A percentile compares a stretch with the other conserved stretches of the same genome.
phyloP scores from a whole-genome alignment of 2,797 vertebrate genomes.

The Xiphorhynchus erythropygius region DNA sequence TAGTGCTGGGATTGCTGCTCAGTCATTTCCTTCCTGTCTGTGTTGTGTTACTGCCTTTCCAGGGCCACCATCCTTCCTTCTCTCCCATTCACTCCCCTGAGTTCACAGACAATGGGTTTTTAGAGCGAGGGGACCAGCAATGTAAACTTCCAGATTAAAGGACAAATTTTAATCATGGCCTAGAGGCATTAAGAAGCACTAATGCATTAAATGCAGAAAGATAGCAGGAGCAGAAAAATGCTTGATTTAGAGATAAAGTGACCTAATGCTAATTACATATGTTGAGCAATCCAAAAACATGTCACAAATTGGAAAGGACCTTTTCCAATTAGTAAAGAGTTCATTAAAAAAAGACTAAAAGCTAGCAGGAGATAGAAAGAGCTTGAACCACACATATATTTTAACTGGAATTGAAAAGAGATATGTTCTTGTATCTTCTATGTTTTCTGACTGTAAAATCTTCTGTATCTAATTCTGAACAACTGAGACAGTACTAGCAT shows the following conservation, averaged over 20 bases:
- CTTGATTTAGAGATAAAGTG: constrained; percentile 49
- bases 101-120: not conserved
- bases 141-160: constrained; percentile 18
- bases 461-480: not conserved
- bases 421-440: not conserved
- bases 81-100: not conserved
- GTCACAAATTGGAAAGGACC: constrained; percentile 23
- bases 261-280: constrained; percentile 61
- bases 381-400: not conserved
- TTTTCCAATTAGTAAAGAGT: constrained; percentile 31
- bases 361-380: not conserved
- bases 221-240: constrained; percentile 14
- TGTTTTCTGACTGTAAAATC: not conserved
- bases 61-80: not conserved
- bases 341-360: constrained; percentile 41
- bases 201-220: constrained; percentile 48
- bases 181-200: constrained; percentile 6
- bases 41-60: not conserved
- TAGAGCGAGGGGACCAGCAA: not conserved
- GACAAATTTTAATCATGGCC: constrained; percentile 11
- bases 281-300: constrained; percentile 31
- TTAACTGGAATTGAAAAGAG: not conserved
- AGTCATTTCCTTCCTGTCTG: not conserved
- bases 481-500: not conserved
- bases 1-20: not conserved